Conservation (phyloP, 92 coral and sea anemone species). For the Epizoanthus scotinus region DNA sequence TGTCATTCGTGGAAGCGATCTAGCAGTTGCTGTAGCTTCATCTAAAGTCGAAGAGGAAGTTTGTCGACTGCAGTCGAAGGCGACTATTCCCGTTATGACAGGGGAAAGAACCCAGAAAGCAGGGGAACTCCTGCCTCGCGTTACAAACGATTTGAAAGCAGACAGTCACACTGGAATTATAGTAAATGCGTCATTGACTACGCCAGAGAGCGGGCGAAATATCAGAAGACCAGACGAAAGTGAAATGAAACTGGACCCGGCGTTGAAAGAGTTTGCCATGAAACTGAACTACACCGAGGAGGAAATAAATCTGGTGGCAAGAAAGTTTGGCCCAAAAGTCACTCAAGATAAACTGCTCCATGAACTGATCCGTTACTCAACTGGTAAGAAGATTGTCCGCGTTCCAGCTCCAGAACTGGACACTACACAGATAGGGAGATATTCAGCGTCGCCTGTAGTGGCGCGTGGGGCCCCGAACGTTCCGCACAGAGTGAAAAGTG, state of each 20-base stretch:
- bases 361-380: slow-evolving; percentile 65
- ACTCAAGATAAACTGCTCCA: slow-evolving; percentile 86
- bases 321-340: slow-evolving; percentile 82
- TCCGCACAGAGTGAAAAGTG: slow-evolving; percentile 16
- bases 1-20: slow-evolving; percentile 61
- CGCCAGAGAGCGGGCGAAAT: background rate
- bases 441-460: slow-evolving; percentile 27
- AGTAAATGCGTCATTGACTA: background rate
- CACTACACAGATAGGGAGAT: background rate
- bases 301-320: slow-evolving; percentile 76
- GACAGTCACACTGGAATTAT: background rate
- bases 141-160: background rate
- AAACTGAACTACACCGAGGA: slow-evolving; percentile 90
- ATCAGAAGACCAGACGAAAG: slow-evolving; percentile 2
- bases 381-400: slow-evolving; percentile 15
- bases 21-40: slow-evolving; percentile 71
- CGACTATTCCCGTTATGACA: background rate
- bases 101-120: background rate
- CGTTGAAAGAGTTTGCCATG: slow-evolving; percentile 86
- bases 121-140: background rate
- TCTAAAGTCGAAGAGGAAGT: slow-evolving; percentile 69
- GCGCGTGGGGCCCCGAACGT: slow-evolving; percentile 50
- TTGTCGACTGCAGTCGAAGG: slow-evolving; percentile 38
- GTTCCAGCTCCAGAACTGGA: slow-evolving; percentile 7
- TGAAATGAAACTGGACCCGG: slow-evolving; percentile 58